Conservation (phyloP, 2,797 vertebrate species). For the Smutsia gigantea region DNA sequence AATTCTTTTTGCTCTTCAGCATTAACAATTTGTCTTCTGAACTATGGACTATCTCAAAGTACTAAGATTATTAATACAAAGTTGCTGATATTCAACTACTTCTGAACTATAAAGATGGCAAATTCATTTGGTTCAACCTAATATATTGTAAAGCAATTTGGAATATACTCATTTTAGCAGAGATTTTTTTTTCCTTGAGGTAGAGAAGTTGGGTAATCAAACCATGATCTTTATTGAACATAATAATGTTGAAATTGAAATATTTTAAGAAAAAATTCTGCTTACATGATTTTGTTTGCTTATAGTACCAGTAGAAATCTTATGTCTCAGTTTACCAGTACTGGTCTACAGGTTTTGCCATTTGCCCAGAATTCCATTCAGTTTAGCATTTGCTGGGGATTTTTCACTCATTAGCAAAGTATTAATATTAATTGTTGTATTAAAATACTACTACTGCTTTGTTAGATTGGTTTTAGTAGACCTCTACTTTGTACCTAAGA, state of each 20-base stretch:
- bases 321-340: background rate
- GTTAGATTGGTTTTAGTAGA: background rate
- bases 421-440: no score
- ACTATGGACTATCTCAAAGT: background rate
- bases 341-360: background rate
- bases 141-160: background rate
- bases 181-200: background rate
- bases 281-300: background rate
- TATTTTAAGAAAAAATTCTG: background rate
- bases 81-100: background rate
- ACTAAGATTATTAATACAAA: background rate
- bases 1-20: background rate
- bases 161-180: background rate
- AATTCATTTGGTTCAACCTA: background rate
- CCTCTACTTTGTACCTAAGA: background rate
- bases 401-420: background rate
- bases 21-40: background rate
- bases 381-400: background rate
- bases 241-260: background rate
- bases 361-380: accelerated
- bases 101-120: background rate
- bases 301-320: no score
- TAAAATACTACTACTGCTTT: background rate
- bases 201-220: background rate
- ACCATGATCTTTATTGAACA: background rate